Evolutionary conservation across 1,140 invertebrate genomes (phyloP).

Genomic region (Pseudobourletiella spinata): DNA sequence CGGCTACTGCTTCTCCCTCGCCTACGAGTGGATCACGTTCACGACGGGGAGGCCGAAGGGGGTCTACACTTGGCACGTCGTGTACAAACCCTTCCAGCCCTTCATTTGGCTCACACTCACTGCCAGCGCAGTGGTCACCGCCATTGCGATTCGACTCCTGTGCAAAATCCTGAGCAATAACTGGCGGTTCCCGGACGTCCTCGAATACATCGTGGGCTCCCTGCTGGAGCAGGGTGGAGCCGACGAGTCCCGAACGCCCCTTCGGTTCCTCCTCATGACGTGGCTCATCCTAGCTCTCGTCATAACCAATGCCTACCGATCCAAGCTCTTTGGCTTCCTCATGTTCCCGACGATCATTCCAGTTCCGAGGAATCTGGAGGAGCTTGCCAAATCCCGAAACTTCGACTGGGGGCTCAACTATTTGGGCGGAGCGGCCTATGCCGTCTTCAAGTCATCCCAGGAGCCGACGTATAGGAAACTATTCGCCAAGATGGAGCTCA

Average conservation of each 20-base stretch:
- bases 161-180: background rate
- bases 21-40: slow-evolving; percentile 28
- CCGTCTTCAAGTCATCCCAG: slow-evolving; percentile 11
- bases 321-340: slow-evolving; percentile 19
- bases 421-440: slow-evolving; percentile 15
- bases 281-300: slow-evolving; percentile 19
- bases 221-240: background rate
- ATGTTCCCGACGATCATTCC: slow-evolving; percentile 10
- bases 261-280: background rate
- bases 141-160: background rate
- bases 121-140: background rate
- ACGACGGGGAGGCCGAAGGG: slow-evolving; percentile 13
- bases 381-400: slow-evolving; percentile 13
- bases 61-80: slow-evolving; percentile 16
- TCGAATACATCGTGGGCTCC: background rate
- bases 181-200: background rate
- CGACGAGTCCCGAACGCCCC: background rate
- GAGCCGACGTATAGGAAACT: slow-evolving; percentile 21
- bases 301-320: slow-evolving; percentile 19
- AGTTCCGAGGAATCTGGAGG: slow-evolving; percentile 21
- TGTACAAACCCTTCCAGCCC: slow-evolving; percentile 13
- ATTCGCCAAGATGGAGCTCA: slow-evolving; percentile 16
- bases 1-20: slow-evolving; percentile 17
- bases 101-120: slow-evolving; percentile 20
- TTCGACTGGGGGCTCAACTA: slow-evolving; percentile 13